A percentile compares a stretch with the other conserved stretches of the same genome.
phyloP scores from a whole-genome alignment of 2,797 vertebrate genomes.

The Thamnophis elegans region DNA sequence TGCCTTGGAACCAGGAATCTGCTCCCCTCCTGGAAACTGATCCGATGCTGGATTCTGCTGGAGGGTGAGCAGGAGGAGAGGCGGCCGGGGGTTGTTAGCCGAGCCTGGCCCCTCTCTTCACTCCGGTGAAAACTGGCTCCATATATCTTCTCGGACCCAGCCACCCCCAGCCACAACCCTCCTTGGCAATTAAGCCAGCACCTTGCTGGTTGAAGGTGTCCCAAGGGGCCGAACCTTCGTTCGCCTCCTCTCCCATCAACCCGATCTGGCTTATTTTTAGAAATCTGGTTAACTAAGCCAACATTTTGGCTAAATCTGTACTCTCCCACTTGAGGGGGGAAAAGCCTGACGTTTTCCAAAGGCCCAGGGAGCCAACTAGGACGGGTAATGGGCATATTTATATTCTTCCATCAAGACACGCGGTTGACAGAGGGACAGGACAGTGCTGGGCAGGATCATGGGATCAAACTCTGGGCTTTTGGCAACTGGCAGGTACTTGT shows the following conservation, averaged over 20 bases:
- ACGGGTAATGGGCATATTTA: neutral
- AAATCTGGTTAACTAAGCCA: neutral
- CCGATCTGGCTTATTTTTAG: constrained; percentile 52
- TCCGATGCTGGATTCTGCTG: neutral
- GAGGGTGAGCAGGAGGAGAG: neutral
- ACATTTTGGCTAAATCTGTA: neutral
- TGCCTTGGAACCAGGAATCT: neutral
- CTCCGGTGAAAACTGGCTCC: neutral
- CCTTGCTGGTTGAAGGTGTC: constrained; percentile 37
- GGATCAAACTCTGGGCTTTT: neutral
- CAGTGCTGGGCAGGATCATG: accelerated
- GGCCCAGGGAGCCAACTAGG: neutral
- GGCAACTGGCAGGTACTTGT: neutral
- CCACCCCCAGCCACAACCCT: constrained; percentile 59
- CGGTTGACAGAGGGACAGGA: neutral
- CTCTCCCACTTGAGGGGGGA: neutral
- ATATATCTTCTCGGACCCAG: constrained; percentile 50
- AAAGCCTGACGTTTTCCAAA: neutral
- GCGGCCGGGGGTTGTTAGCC: neutral
- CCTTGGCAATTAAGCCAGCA: constrained; percentile 24
- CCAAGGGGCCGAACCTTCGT: constrained; percentile 27
- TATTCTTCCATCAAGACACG: neutral
- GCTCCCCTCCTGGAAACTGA: neutral
- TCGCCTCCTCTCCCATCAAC: constrained; percentile 42
- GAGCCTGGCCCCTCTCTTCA: neutral